These are phyloP conservation scores for Conistra vaccinii DNA, from an alignment of 2,888 invertebrate species.

Conservation along the genomic window DNA sequence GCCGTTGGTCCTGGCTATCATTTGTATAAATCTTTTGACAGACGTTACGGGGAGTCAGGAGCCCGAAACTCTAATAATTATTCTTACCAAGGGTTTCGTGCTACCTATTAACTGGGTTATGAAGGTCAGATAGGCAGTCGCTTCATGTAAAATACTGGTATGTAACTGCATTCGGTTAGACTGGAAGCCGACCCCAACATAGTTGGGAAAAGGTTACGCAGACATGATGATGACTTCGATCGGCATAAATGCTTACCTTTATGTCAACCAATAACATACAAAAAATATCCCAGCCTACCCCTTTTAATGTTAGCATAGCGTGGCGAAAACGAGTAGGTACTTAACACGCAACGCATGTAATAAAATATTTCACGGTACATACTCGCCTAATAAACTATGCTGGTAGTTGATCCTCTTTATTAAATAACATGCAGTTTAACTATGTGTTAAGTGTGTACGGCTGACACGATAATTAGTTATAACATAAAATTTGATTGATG, in stretches of 20 bases:
- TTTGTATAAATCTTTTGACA: neutral
- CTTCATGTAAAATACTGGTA: neutral
- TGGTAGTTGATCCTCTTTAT: slow-evolving; percentile 19
- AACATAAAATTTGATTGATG: slow-evolving; percentile 19
- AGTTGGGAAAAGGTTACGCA: neutral
- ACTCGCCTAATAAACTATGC: neutral
- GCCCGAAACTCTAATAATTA: neutral
- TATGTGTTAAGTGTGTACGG: slow-evolving; percentile 6
- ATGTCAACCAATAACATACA: neutral
- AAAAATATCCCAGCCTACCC: neutral
- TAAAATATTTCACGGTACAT: slow-evolving; percentile 33
- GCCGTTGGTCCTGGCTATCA: neutral
- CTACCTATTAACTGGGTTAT: neutral
- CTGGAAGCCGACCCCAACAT: neutral
- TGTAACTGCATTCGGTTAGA: neutral
- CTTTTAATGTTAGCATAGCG: slow-evolving; percentile 24
- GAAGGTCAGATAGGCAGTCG: neutral
- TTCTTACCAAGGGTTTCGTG: neutral
- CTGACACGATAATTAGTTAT: slow-evolving; percentile 19
- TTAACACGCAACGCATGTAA: slow-evolving; percentile 21
- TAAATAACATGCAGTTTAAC: slow-evolving; percentile 22
- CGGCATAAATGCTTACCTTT: neutral
- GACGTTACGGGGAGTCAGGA: neutral
- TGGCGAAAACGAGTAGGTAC: slow-evolving; percentile 8
- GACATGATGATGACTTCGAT: neutral